Conservation (phyloP, 2,888 invertebrate species). For the Andrena praecox region DNA sequence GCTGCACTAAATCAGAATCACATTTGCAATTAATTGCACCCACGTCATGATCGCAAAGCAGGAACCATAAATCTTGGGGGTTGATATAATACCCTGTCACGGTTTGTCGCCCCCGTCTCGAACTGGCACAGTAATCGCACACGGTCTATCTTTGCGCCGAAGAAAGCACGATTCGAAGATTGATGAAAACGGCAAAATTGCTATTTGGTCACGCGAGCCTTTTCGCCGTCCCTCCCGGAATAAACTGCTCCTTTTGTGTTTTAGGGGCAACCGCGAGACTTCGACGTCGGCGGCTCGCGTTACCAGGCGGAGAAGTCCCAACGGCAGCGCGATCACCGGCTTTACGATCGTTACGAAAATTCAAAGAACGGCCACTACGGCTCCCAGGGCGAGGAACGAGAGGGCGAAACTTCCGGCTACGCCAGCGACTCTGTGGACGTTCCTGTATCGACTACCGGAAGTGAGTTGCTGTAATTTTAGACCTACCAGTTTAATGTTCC, state of each 20-base stretch:
- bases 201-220: constrained; percentile 66
- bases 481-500: not conserved
- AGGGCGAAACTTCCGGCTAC: constrained; percentile 92
- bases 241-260: constrained; percentile 27
- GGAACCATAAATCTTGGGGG: constrained; percentile 14
- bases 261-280: constrained; percentile 68
- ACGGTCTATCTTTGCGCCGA: not conserved
- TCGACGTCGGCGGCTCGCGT: constrained; percentile 73
- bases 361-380: constrained; percentile 64
- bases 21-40: constrained; percentile 2
- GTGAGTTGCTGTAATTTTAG: constrained; percentile 21
- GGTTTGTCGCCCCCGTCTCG: constrained; percentile 45
- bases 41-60: not conserved
- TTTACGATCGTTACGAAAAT: constrained; percentile 83
- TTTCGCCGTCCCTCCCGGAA: constrained; percentile 22
- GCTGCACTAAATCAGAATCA: not conserved
- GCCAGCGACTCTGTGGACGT: constrained; percentile 90
- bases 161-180: constrained; percentile 44
- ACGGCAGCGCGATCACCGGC: constrained; percentile 53
- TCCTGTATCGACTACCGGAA: constrained; percentile 46
- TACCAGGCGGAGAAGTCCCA: constrained; percentile 66
- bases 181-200: constrained; percentile 45
- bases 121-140: constrained; percentile 49
- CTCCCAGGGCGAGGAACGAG: constrained; percentile 77
- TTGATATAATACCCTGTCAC: constrained; percentile 24